Conservation (phyloP, 2,888 invertebrate species). For the Stramonita haemastoma region DNA sequence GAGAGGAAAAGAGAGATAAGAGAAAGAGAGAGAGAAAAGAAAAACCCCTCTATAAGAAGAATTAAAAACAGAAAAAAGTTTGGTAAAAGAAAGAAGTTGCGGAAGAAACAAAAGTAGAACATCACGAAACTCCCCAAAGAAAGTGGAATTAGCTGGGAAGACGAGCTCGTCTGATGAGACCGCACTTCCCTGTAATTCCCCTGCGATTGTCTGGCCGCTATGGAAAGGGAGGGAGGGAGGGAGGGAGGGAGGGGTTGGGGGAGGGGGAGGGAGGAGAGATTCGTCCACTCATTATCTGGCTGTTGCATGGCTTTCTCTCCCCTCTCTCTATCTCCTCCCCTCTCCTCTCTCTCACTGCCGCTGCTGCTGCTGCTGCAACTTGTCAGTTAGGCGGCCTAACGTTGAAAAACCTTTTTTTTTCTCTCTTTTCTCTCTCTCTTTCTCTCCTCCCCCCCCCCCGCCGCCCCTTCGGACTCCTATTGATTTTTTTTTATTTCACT, state of each 20-base stretch:
- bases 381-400: constrained; percentile 14
- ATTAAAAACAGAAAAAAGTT: not conserved
- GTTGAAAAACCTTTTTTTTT: not conserved
- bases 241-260: not conserved
- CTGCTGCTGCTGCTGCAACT: not conserved
- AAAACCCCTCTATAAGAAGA: not conserved
- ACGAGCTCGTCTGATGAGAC: constrained; percentile 6
- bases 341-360: too few species aligned
- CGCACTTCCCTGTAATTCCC: constrained; percentile 32
- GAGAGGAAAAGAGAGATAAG: not conserved
- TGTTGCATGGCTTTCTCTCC: constrained; percentile 29
- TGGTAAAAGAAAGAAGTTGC: not conserved
- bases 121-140: constrained; percentile 17
- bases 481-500: too few species aligned
- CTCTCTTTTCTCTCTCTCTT: not conserved
- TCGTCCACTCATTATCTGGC: constrained; percentile 27
- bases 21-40: not conserved
- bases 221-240: not conserved
- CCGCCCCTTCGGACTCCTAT: too few species aligned
- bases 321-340: not conserved
- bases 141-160: not conserved
- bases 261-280: not conserved
- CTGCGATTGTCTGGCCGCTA: constrained; percentile 6
- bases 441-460: too few species aligned
- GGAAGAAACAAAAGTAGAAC: constrained; percentile 21